A percentile compares a stretch with the other conserved stretches of the same genome.
Conservation (phyloP, 2,888 invertebrate genomes). For the Polyommatus iphigenia region DNA sequence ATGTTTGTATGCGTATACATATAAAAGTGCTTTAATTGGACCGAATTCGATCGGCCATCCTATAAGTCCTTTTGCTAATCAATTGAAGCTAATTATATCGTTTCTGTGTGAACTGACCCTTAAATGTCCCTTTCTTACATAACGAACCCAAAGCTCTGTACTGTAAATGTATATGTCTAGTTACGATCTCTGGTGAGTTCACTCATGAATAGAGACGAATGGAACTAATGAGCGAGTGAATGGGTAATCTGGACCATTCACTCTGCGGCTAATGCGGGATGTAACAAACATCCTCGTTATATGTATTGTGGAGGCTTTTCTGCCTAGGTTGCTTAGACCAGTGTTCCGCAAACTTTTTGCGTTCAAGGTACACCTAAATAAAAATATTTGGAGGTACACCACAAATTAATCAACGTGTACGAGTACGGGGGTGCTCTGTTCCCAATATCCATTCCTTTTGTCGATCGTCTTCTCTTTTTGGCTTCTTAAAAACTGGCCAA, state of each 20-base stretch:
- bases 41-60: too few relatives aligned
- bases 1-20: too few relatives aligned
- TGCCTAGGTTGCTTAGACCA: neutral
- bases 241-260: conserved; percentile 36
- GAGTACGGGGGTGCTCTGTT: too few relatives aligned
- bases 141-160: neutral
- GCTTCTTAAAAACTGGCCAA: too few relatives aligned
- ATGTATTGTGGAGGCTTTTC: neutral
- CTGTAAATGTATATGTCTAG: neutral
- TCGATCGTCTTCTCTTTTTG: too few relatives aligned
- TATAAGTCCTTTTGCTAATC: too few relatives aligned
- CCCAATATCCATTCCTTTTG: too few relatives aligned
- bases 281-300: conserved; percentile 2
- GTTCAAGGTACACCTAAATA: too few relatives aligned
- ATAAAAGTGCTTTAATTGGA: too few relatives aligned
- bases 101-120: neutral
- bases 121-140: neutral
- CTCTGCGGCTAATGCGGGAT: conserved; percentile 18
- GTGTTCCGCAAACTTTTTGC: too few relatives aligned
- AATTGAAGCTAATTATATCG: neutral
- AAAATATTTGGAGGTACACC: too few relatives aligned
- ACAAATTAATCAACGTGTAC: too few relatives aligned
- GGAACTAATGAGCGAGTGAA: conserved; percentile 37
- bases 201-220: conserved; percentile 37
- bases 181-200: conserved; percentile 31